Conservation (phyloP, 2,797 vertebrate genomes). For the Scarus forsteni region DNA sequence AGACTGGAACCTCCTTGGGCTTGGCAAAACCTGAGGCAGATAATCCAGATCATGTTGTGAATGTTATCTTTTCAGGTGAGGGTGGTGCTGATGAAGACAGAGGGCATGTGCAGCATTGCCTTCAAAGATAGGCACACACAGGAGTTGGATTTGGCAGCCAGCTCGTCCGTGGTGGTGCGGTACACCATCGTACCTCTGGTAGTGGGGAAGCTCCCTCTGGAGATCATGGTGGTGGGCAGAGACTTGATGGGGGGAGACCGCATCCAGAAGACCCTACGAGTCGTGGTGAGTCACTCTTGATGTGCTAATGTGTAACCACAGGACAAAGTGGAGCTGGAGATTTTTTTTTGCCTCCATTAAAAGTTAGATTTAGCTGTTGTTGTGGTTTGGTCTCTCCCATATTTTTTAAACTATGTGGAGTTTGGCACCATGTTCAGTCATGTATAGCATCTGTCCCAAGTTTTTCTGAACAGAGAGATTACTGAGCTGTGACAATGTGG, state of each 20-base stretch:
- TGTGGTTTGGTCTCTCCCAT: too few species aligned
- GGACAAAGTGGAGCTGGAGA: too few species aligned
- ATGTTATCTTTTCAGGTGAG: constrained; percentile 78
- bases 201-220: constrained; percentile 85
- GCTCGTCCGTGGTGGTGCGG: constrained; percentile 82
- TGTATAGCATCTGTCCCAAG: too few species aligned
- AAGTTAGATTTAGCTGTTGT: too few species aligned
- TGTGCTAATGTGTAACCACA: background rate
- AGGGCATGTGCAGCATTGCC: constrained; percentile 89
- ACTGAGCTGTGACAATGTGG: too few species aligned
- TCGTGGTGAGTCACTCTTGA: constrained; percentile 87
- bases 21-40: too few species aligned
- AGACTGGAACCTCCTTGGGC: too few species aligned
- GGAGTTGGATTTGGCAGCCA: constrained; percentile 64
- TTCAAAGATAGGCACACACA: constrained; percentile 82
- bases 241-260: constrained; percentile 78
- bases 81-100: constrained; percentile 88
- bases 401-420: too few species aligned
- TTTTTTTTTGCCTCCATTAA: too few species aligned
- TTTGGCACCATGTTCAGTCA: too few species aligned
- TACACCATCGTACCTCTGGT: constrained; percentile 89
- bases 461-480: too few species aligned
- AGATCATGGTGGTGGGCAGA: constrained; percentile 85
- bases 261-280: constrained; percentile 86
- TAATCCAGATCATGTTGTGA: background rate